These are phyloP conservation scores for Druceiella hillmani DNA, from an alignment of 2,888 invertebrate genomes.

Conservation along the genomic window DNA sequence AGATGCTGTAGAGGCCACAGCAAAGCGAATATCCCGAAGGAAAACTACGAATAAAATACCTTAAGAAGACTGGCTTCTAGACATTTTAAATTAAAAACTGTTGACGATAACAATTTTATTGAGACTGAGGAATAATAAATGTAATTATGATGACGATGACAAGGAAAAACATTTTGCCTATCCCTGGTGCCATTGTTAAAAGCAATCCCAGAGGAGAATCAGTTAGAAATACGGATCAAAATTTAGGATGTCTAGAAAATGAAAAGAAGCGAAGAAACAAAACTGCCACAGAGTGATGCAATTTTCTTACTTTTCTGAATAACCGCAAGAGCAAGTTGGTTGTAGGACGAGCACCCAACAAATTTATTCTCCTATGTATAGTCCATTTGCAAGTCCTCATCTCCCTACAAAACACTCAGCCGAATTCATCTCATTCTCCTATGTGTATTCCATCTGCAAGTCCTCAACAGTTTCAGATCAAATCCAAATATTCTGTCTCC, in stretches of 20 bases:
- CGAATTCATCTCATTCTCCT: no score
- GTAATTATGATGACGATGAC: conserved; percentile 5
- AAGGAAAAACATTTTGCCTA: conserved; percentile 10
- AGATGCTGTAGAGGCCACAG: conserved; percentile 5
- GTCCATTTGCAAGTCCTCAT: conserved; percentile 6
- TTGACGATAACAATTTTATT: conserved; percentile 6
- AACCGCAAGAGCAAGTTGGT: no score
- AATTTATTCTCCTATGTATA: conserved; percentile 10
- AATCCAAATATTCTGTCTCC: conserved; percentile 12
- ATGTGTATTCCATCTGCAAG: conserved; percentile 4
- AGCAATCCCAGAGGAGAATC: conserved; percentile 8
- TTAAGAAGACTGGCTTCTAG: conserved; percentile 11
- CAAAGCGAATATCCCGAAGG: conserved; percentile 10
- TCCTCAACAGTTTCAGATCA: conserved; percentile 7
- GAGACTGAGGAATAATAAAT: conserved; percentile 6
- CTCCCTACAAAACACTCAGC: conserved; percentile 9
- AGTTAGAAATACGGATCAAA: no score
- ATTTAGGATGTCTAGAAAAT: conserved; percentile 7
- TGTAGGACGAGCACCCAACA: no score
- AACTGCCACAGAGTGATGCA: no score
- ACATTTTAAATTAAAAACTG: conserved; percentile 9
- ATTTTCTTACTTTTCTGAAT: no score
- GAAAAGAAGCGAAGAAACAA: conserved; percentile 2
- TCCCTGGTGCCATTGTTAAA: conserved; percentile 12
- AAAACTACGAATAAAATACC: conserved; percentile 7